Base-by-base conservation (phyloP, 2,797 vertebrate species). In the Lophotriccus pileatus region DNA sequence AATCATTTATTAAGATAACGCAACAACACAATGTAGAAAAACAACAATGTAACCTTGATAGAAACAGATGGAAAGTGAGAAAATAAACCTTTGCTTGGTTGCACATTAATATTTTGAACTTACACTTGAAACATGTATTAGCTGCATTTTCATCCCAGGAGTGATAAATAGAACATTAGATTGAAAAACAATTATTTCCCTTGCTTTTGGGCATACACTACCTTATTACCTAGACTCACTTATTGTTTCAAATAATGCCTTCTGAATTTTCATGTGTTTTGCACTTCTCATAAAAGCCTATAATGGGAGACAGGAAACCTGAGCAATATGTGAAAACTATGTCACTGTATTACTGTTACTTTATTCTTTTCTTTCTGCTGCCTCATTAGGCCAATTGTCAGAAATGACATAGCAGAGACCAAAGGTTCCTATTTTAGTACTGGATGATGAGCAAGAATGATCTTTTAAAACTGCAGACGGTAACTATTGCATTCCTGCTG, bases 1-100 rank as follows among this genome's bases (percentile, higher is more conserved):
- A 96, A 94, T 95, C 81, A 96, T 97, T 97, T 96, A 94, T 96
- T 96, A 96, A 93, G 95, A 89, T 93, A 94, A 84, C 66, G 94
- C 93, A 94, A 93, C 89, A 8, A 72, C 88, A 87, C 46, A 70
- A 50, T 50, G 59, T 59, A 92, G 88, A 89, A 94, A 94, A 97
- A 78, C 67, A 96, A 86, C 90, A 95, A 84, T 30, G 27, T 91
- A 90, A 87, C 92, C 91, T 95, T 50, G 1, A 58, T 85, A 80
- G 85, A 64, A 95, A 82, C 67, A 96, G 74, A 92, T 70, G 91
- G 68, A 87, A 88, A 93, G 41, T 44, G 83, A 84, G 89, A 96
- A 90, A 90, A 90, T 94, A 94, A 94, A 95, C 60, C 37, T 86
- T 43, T 72, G 52, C 90, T 87, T 96, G 87, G 78, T 32, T 69